These are phyloP conservation scores for Melolontha melolontha DNA, from an alignment of 2,888 invertebrate genomes.

Conservation along the genomic window DNA sequence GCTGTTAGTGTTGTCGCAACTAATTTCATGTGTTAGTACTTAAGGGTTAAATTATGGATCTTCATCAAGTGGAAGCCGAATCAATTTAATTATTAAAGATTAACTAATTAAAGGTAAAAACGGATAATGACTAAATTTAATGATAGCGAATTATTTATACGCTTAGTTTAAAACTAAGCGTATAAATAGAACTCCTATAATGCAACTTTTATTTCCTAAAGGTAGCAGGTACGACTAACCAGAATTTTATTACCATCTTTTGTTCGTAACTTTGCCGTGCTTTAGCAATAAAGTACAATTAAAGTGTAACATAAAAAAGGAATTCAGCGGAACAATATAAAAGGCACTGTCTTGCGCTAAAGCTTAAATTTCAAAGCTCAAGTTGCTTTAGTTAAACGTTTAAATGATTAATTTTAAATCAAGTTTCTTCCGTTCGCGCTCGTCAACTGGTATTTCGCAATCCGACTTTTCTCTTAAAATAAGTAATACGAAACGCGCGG, in stretches of 20 bases:
- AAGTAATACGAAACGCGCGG: too few species aligned
- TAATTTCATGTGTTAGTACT: too few species aligned
- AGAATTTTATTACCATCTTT: slow-evolving; percentile 29
- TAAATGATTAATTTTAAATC: slow-evolving; percentile 34
- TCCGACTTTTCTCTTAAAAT: too few species aligned
- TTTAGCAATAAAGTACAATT: slow-evolving; percentile 35
- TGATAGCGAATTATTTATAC: too few species aligned
- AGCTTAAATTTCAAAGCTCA: slow-evolving; percentile 33
- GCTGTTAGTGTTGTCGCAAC: too few species aligned
- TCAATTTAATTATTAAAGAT: too few species aligned
- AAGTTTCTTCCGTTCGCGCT: not conserved
- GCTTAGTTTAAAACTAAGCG: too few species aligned
- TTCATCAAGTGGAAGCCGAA: too few species aligned
- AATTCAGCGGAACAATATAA: slow-evolving; percentile 14
- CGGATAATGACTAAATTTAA: not conserved
- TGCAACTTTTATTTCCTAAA: too few species aligned
- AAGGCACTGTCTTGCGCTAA: slow-evolving; percentile 5
- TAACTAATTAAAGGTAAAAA: not conserved
- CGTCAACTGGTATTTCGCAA: not conserved
- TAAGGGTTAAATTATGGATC: too few species aligned
- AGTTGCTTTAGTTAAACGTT: slow-evolving; percentile 11
- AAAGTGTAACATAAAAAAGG: slow-evolving; percentile 18
- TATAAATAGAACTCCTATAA: too few species aligned
- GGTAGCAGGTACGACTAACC: not conserved
- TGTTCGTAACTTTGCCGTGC: slow-evolving; percentile 19